Evolutionary conservation across 1,140 invertebrate species (phyloP), one percentile per base, ranked within the genome.

Genomic region (Pectinophora gossypiella): DNA sequence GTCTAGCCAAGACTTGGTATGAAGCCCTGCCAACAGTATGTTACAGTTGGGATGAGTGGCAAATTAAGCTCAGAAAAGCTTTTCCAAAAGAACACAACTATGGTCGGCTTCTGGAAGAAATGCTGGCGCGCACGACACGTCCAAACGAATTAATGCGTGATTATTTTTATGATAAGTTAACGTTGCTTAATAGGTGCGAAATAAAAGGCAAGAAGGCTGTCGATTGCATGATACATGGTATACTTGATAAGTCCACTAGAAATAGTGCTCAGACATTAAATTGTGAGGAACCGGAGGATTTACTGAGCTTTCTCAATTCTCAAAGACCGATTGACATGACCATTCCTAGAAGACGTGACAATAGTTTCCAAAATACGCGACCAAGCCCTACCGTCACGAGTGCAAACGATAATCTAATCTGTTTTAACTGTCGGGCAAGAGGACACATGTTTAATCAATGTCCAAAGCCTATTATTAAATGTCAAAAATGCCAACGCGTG

Each of bases 1-100:
- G 62, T 13, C 36, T 51, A 15, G 62, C 65, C 1, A 62, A 53
- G 22, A 55, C n/a, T 15, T 68, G 61, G 65, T 59, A 56, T 48
- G 45, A 64, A n/a, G 44, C 51, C 15, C 27, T 68, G 20, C 49
- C 61, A 7, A 38, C 65, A 2, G 44, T 68, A 15, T 42, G 18
- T 18, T 58, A 59, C 23, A 48, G 23, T 10, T 68, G 61, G 61
- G 27, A 20, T 10, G 61, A 68, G 38, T 68, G 61, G 58, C 54
- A 68, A 23, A 21, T 18, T 12, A 59, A 63, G 21, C 18, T 64
- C 1, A 7, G 23, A n/a, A 48, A 43, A 13, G 60, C 60, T 1
- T 63, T 67, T 47, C 54, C 46, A 3, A 44, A 15, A 16, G 36
- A 43, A 18, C 19, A 51, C 36, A n/a, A n/a, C n/a, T n/a, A n/a